These are phyloP conservation scores for Aphyosemion australe DNA, from an alignment of 2,113 vertebrate genomes.

Conservation along the genomic window DNA sequence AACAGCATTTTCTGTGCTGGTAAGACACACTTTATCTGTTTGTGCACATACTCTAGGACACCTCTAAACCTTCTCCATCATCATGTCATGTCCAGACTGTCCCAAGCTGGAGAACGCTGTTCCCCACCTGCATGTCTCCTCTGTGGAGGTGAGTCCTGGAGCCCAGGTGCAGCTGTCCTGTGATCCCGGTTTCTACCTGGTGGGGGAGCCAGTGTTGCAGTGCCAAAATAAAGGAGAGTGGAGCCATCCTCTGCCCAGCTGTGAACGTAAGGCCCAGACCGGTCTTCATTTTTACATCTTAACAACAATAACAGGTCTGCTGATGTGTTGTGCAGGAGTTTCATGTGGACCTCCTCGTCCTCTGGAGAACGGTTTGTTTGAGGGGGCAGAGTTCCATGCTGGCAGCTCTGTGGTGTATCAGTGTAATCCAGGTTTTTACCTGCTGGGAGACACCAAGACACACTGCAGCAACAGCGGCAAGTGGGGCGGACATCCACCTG, in stretches of 20 bases:
- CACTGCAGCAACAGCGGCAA: slow-evolving; percentile 89
- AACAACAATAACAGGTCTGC: not conserved
- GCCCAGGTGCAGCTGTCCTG: slow-evolving; percentile 90
- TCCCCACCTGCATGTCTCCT: slow-evolving; percentile 84
- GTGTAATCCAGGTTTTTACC: slow-evolving; percentile 91
- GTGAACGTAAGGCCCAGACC: slow-evolving; percentile 85
- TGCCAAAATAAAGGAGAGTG: slow-evolving; percentile 94
- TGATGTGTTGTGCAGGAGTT: slow-evolving; percentile 78
- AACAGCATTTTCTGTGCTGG: slow-evolving; percentile 94
- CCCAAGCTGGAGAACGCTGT: slow-evolving; percentile 84
- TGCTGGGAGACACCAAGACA: slow-evolving; percentile 90
- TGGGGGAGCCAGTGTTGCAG: slow-evolving; percentile 88
- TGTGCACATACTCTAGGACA: not conserved
- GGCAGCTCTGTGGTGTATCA: slow-evolving; percentile 88
- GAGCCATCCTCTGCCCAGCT: slow-evolving; percentile 89
- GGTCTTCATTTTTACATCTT: no score
- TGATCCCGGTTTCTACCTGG: slow-evolving; percentile 93
- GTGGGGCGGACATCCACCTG: slow-evolving; percentile 89
- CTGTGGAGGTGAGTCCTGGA: slow-evolving; percentile 84
- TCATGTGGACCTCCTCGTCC: slow-evolving; percentile 87
- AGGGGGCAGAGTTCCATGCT: slow-evolving; percentile 86
- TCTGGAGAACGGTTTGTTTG: slow-evolving; percentile 89
- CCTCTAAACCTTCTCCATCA: not conserved
- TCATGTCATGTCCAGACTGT: slow-evolving; percentile 82
- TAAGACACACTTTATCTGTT: slow-evolving; percentile 60